Conservation (phyloP, 30 jellyfish, hydroid and myxozoan genomes). For the Sanderia malayensis region DNA sequence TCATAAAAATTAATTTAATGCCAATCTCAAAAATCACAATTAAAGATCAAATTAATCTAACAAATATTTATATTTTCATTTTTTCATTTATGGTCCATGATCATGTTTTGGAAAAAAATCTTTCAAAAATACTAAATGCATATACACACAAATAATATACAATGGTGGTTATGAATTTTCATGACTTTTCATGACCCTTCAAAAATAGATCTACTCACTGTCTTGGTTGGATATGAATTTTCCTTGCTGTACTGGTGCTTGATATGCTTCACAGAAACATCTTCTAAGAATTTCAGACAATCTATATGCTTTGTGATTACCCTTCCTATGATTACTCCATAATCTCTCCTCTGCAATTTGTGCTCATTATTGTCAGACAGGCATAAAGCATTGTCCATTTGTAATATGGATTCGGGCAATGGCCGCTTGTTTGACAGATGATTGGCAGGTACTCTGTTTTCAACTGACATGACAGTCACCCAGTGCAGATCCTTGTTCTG, state of each 20-base stretch:
- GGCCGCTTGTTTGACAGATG: not conserved
- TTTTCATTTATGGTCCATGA: too few relatives aligned
- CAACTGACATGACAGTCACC: not conserved
- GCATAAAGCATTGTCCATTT: slow-evolving; percentile 2
- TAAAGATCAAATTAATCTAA: not conserved
- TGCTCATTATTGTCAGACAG: slow-evolving; percentile 5
- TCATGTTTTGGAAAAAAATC: too few relatives aligned
- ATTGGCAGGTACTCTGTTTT: not conserved
- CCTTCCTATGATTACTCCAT: slow-evolving; percentile 1
- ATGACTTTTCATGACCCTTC: too few relatives aligned
- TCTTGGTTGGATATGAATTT: slow-evolving; percentile 18
- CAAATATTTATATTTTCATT: too few relatives aligned
- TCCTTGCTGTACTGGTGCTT: slow-evolving; percentile 12
- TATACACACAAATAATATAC: too few relatives aligned
- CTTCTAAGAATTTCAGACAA: slow-evolving; percentile 9
- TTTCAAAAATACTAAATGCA: too few relatives aligned
- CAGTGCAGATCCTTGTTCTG: slow-evolving; percentile 11
- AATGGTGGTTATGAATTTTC: too few relatives aligned
- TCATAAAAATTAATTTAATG: not conserved
- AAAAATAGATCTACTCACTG: slow-evolving; percentile 17
- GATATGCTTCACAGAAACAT: slow-evolving; percentile 14
- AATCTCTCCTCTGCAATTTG: slow-evolving; percentile 13
- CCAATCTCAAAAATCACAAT: not conserved
- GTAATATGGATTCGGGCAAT: not conserved
- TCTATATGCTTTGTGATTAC: not conserved